phyloP scores from a whole-genome alignment of 2,888 invertebrate species.

The Eristalis tenax region DNA sequence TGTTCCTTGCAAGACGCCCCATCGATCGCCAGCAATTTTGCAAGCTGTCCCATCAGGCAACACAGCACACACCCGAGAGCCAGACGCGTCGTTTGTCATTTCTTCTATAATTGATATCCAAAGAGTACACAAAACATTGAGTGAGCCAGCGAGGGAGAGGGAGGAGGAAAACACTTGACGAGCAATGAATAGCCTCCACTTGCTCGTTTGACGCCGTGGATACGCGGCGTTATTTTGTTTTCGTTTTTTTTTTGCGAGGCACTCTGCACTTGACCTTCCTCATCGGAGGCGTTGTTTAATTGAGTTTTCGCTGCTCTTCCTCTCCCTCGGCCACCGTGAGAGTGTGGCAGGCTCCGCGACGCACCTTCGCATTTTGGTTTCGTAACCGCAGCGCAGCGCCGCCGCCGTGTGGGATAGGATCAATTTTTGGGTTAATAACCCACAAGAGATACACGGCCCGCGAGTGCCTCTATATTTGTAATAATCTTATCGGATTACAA shows the following conservation, averaged over 20 bases:
- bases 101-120: not conserved
- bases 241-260: not conserved
- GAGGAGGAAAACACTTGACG: not conserved
- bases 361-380: not conserved
- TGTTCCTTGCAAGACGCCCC: not conserved
- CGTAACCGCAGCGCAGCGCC: not conserved
- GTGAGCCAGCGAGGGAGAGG: not conserved
- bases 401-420: not conserved
- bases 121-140: not conserved
- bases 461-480: not conserved
- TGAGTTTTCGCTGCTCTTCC: not conserved
- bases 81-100: not conserved
- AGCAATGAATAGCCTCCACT: not conserved
- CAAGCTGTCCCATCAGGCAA: not conserved
- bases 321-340: not conserved
- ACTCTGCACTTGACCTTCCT: not conserved
- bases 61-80: not conserved
- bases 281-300: not conserved
- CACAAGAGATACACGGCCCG: not conserved
- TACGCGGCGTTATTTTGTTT: not conserved
- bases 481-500: constrained; percentile 16
- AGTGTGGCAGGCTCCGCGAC: not conserved
- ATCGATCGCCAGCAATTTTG: not conserved
- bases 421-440: constrained; percentile 29
- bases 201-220: not conserved